phyloP scores from a whole-genome alignment of 2,113 vertebrate species.

The Notothenia coriiceps region DNA sequence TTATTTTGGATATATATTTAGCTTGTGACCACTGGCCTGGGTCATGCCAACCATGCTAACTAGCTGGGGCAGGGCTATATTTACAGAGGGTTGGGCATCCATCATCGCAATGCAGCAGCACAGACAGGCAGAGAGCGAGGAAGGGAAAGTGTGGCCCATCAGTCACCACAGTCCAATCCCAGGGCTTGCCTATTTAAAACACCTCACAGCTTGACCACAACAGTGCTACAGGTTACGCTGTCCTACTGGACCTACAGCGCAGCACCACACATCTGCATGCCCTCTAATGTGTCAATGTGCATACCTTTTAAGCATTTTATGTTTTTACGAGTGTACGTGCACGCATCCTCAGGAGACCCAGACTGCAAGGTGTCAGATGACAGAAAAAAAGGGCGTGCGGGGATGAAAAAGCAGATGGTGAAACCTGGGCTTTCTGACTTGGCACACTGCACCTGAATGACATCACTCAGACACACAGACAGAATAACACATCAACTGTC shows the following conservation, averaged over 20 bases:
- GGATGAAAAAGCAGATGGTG: constrained; percentile 38
- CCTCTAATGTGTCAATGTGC: constrained; percentile 37
- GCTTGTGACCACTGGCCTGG: constrained; percentile 74
- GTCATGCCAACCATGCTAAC: constrained; percentile 84
- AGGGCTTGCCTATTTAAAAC: constrained; percentile 74
- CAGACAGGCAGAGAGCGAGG: constrained; percentile 69
- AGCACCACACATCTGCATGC: constrained; percentile 44
- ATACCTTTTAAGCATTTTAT: not conserved
- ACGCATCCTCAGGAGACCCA: constrained; percentile 11
- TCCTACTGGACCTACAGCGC: constrained; percentile 44
- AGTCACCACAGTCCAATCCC: constrained; percentile 74
- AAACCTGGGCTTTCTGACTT: constrained; percentile 63
- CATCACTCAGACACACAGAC: constrained; percentile 67
- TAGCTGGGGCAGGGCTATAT: constrained; percentile 82
- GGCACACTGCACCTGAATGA: constrained; percentile 78
- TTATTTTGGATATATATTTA: constrained; percentile 84
- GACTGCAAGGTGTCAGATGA: constrained; percentile 39
- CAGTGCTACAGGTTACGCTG: constrained; percentile 56
- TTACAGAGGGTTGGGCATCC: constrained; percentile 80
- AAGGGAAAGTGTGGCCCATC: constrained; percentile 81
- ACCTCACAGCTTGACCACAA: constrained; percentile 68
- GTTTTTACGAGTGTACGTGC: constrained; percentile 2
- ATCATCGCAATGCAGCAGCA: constrained; percentile 72
- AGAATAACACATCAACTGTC: constrained; percentile 74
- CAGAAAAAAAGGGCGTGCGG: constrained; percentile 22